Evolutionary conservation across 2,888 invertebrate genomes (phyloP), one percentile per base, ranked within the genome.

Genomic region (Tanytarsus gracilentus): DNA sequence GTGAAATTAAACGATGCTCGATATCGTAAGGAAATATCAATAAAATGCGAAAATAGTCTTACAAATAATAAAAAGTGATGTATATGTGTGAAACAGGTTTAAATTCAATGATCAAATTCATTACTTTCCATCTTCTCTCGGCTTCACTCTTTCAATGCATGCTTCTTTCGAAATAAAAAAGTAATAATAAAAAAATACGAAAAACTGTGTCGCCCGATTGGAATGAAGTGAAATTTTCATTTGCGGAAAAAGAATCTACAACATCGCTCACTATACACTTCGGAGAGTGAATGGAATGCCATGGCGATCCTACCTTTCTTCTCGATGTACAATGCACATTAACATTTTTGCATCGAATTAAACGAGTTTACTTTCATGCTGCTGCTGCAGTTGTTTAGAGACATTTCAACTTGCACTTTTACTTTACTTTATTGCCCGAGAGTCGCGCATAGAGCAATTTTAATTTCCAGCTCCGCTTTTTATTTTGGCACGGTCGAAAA

Each of bases 161-260:
- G n/a, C 11, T 11, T 30, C 30, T 30, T 11, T 11, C 30, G 9
- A 40, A 49, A 49, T 25, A 49, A 49, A 49, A 27, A 14, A 9
- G 6, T 18, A 18, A 23, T 23, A 23, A 44, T 44, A 18, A 23
- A 44, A 23, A 11, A n/a, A 14, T 36, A 21, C 23, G 23, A 44
- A n/a, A 44, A 44, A 44, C 44, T 44, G 44, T 44, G 44, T 44
- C 44, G 44, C 44, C n/a, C 23, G 44, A 44, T 44, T 44, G 44
- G 44, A n/a, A n/a, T n/a, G n/a, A n/a, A n/a, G n/a, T 18, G 44
- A 44, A 44, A 44, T 44, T 44, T 44, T 44, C 21, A 44, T 44
- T n/a, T n/a, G 23, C 44, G 44, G 44, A 44, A 36, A 36, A 44
- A 44, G 44, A 44, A 44, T 44, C 44, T 44, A 44, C 44, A 44